Conservation (phyloP, 2,113 vertebrate species). For the Oxyruncus cristatus region DNA sequence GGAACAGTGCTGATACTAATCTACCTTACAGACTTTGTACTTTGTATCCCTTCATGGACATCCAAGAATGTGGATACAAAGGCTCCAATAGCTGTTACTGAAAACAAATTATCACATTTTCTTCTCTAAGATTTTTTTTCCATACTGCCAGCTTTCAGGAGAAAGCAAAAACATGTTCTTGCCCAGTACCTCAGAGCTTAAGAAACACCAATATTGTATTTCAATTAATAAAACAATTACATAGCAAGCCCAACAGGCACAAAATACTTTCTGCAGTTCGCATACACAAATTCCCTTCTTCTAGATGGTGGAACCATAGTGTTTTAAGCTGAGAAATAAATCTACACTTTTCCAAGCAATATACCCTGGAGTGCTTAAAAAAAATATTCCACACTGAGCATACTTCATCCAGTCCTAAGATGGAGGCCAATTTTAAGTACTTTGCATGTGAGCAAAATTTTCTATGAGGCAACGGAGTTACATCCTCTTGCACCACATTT, state of each 20-base stretch:
- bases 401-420: not conserved
- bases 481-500: not conserved
- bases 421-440: not conserved
- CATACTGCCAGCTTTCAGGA: not conserved
- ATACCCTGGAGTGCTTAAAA: constrained; percentile 25
- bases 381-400: not conserved
- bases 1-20: not conserved
- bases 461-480: not conserved
- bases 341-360: not conserved
- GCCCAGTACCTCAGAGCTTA: not conserved
- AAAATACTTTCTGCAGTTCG: not conserved
- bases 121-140: not conserved
- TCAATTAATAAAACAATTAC: not conserved
- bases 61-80: not conserved
- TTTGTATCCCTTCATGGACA: not conserved
- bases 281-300: not conserved
- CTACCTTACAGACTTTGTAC: not conserved
- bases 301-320: not conserved
- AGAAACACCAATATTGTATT: not conserved
- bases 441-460: not conserved
- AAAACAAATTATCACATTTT: not conserved
- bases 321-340: not conserved
- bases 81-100: not conserved
- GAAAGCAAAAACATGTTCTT: not conserved
- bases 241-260: not conserved